phyloP scores from a whole-genome alignment of 2,797 vertebrate species.

The Chrosomus eos region DNA sequence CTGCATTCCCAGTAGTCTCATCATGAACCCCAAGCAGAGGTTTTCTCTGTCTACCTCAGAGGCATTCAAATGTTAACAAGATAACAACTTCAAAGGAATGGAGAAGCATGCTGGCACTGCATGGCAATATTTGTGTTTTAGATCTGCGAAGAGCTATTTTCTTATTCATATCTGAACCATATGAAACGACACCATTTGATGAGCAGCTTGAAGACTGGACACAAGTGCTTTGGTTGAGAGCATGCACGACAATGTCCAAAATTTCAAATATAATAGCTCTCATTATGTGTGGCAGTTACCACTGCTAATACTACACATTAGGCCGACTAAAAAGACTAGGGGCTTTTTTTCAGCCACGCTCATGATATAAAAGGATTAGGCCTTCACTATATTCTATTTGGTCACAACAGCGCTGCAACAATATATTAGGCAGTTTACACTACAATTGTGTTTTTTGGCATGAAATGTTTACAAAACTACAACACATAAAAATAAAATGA shows the following conservation, averaged over 20 bases:
- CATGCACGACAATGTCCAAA: constrained; percentile 25
- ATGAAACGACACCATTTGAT: constrained; percentile 52
- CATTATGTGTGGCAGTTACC: constrained; percentile 23
- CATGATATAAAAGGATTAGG: constrained; percentile 16
- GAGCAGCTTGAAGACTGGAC: constrained; percentile 36
- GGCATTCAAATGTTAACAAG: constrained; percentile 66
- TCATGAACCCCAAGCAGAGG: constrained; percentile 30
- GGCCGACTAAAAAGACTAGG: constrained; percentile 14
- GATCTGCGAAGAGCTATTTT: constrained; percentile 30
- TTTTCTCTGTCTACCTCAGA: constrained; percentile 35
- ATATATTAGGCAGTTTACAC: neutral
- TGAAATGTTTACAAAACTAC: neutral
- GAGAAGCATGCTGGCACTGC: constrained; percentile 34
- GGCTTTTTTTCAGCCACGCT: neutral
- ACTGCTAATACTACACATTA: constrained; percentile 32
- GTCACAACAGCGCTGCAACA: constrained; percentile 5
- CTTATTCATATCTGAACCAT: constrained; percentile 37
- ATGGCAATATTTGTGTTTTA: constrained; percentile 44
- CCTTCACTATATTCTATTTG: neutral
- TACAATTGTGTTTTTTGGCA: neutral
- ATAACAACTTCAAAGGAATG: constrained; percentile 64
- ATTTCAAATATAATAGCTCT: constrained; percentile 26
- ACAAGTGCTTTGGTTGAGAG: constrained; percentile 17
- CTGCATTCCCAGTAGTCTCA: constrained; percentile 50
- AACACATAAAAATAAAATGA: neutral